A percentile compares a stretch with the other conserved stretches of the same genome.
Evolutionary conservation across 1,140 invertebrate species (phyloP).

Genomic region (Zaprionus vittiger): DNA sequence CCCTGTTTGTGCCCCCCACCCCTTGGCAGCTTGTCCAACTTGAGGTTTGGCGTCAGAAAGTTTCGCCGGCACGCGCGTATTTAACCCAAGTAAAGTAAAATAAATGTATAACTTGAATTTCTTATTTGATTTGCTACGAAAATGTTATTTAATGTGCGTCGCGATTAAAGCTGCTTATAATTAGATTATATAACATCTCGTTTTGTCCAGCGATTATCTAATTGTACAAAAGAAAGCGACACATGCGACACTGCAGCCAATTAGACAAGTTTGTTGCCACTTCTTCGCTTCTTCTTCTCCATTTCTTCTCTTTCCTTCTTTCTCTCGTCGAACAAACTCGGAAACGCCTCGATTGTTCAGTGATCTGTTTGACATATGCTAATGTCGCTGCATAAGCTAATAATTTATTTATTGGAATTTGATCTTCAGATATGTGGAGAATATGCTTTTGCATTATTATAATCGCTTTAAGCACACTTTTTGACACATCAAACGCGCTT

Average conservation of each 20-base stretch:
- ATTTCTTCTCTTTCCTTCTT: conserved; percentile 16
- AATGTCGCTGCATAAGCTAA: not conserved
- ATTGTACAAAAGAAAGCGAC: conserved; percentile 72
- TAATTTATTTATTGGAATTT: conserved; percentile 19
- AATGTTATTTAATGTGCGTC: conserved; percentile 72
- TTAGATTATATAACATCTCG: conserved; percentile 71
- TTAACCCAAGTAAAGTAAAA: conserved; percentile 50
- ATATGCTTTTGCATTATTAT: conserved; percentile 22
- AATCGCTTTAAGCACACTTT: conserved; percentile 28
- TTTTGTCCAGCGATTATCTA: conserved; percentile 66
- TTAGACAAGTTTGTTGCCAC: conserved; percentile 61
- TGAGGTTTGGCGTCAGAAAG: conserved; percentile 35
- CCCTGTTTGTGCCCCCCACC: too few species aligned
- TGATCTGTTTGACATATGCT: conserved; percentile 5
- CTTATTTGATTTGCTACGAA: conserved; percentile 47
- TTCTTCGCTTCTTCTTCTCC: conserved; percentile 1
- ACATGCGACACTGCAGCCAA: conserved; percentile 48
- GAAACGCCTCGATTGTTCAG: not conserved
- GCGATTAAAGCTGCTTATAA: conserved; percentile 76
- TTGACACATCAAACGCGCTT: conserved; percentile 35
- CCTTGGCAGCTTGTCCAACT: conserved; percentile 11
- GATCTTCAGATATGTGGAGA: not conserved
- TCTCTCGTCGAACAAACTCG: not conserved
- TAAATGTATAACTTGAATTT: conserved; percentile 46
- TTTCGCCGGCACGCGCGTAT: conserved; percentile 72